Evolutionary conservation across 2,797 vertebrate genomes (phyloP), one percentile per base, ranked within the genome.

Genomic region (Steatocranus sp.): DNA sequence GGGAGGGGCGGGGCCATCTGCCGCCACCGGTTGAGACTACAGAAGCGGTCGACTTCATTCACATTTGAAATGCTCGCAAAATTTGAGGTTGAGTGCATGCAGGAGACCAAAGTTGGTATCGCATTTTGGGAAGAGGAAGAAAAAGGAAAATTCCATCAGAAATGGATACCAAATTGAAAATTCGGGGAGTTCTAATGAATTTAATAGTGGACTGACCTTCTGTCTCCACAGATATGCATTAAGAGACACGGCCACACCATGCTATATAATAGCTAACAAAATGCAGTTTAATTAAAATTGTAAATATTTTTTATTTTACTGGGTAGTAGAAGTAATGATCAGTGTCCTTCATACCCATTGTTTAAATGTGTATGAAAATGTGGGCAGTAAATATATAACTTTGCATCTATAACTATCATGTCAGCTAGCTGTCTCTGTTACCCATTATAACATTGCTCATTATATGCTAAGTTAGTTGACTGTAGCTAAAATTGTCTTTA

Each of bases 281-380:
- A 11, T 50, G 48, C n/a, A 50, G 18, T 50, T 20, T 50, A n/a
- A 11, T 50, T 20, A 1, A n/a, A 50, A 50, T 8, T 50, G 9
- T 11, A 11, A 50, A 20, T 50, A 20, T 25, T 25, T 54, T 27
- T 27, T 50, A 53, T 27, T 54, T 27, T 27, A 5, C 0, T 1
- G 14, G 7, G 7, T 15, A 8, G 25, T 0, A 54, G 53, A 54
- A 27, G 14, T 30, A 56, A 56, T 12, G 5, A 56, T 17, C 5
- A 0, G 25, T 56, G 4, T 4, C 14, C 25, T 27, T 15, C 53
- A 0, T 0, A 15, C 12, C 25, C 25, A 15, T 27, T 30, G 14
- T 9, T n/a, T n/a, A n/a, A n/a, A n/a, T n/a, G n/a, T n/a, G n/a
- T 27, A 27, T 56, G 2, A 56, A 56, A 15, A 54, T 27, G 25